Evolutionary conservation across 2,113 vertebrate species (phyloP).

Genomic region (Pitta sordida): DNA sequence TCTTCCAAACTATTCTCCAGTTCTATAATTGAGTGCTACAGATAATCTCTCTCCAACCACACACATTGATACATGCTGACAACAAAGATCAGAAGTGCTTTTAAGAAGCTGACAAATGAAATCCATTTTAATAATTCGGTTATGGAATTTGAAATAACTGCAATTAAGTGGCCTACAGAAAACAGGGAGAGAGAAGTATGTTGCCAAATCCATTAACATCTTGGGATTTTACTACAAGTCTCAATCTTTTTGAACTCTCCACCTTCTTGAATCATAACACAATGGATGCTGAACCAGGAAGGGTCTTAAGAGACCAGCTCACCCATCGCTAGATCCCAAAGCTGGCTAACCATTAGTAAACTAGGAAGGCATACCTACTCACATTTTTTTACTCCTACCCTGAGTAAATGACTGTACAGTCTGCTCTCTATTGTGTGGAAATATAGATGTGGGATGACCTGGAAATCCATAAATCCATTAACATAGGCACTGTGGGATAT

Average conservation of each 20-base stretch:
- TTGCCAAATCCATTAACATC: neutral
- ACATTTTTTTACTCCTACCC: neutral
- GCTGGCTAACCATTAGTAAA: neutral
- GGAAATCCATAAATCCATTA: neutral
- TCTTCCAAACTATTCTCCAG: neutral
- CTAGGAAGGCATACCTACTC: neutral
- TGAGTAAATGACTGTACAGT: neutral
- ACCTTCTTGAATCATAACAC: neutral
- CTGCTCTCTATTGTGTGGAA: neutral
- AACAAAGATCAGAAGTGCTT: neutral
- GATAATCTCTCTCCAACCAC: neutral
- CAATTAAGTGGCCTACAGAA: neutral
- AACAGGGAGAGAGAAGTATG: neutral
- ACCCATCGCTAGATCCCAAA: neutral
- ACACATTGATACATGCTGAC: neutral
- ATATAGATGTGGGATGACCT: neutral
- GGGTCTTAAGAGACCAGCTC: neutral
- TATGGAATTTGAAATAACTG: neutral
- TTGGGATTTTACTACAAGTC: neutral
- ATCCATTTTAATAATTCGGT: neutral
- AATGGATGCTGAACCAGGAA: neutral
- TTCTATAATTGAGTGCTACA: neutral
- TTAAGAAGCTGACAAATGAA: neutral
- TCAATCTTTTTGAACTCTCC: neutral
- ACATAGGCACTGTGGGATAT: neutral